phyloP scores from a whole-genome alignment of 2,113 vertebrate species.

The Nyctibius bracteatus region DNA sequence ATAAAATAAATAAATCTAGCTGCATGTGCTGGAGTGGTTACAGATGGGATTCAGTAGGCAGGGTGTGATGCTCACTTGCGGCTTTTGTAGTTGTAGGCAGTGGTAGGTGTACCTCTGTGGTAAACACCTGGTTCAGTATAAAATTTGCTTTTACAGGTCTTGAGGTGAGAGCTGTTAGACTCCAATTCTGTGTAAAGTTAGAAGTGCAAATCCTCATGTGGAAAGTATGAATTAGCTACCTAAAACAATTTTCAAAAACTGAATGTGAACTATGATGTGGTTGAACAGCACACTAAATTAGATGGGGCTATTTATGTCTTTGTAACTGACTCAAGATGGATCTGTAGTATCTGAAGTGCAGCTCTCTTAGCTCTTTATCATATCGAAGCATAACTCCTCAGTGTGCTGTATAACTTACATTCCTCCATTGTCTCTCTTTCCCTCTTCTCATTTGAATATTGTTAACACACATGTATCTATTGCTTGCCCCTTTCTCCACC shows the following conservation, averaged over 20 bases:
- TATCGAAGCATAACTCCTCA: neutral
- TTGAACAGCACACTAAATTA: neutral
- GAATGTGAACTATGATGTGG: neutral
- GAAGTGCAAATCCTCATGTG: conserved; percentile 2
- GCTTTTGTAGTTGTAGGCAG: conserved; percentile 40
- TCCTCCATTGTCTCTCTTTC: neutral
- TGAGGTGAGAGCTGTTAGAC: neutral
- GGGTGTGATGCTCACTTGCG: conserved; percentile 27
- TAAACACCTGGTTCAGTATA: neutral
- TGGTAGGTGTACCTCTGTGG: neutral
- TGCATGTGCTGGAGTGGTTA: conserved; percentile 26
- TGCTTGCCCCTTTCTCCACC: neutral
- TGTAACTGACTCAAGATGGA: neutral
- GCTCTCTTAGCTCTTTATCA: neutral
- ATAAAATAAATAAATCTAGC: conserved; percentile 28
- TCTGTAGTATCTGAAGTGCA: neutral
- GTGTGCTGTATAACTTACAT: neutral
- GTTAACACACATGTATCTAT: neutral
- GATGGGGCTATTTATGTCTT: neutral
- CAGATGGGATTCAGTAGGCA: conserved; percentile 54
- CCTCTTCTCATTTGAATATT: neutral
- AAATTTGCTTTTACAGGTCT: neutral
- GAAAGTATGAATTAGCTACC: conserved; percentile 19
- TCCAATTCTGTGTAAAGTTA: neutral
- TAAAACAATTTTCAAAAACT: neutral